Base-by-base conservation (phyloP, 2,888 invertebrate species). In the Chrysolina haemoptera region DNA sequence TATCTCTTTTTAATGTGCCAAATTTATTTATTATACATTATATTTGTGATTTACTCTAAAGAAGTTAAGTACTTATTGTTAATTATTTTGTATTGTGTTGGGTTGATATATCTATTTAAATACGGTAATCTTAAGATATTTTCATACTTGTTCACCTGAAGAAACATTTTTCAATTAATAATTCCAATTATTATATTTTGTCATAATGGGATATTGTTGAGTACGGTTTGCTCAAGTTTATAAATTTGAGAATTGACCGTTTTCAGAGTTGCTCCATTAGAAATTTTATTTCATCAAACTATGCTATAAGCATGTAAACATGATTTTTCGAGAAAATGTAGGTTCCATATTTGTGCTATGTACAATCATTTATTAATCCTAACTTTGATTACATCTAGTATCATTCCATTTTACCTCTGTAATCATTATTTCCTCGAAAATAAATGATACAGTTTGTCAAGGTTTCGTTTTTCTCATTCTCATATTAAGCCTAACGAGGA, bases 401-500 rank as follows among this genome's bases (percentile, higher is more conserved):
- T 74, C 78, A 79, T 79, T 78, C 76, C 76, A 72, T 70, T 53
- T 77, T 77, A 79, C 64, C 71, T 72, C 64, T 78, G 78, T 76
- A 74, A 75, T 69, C 70, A 76, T 77, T 77, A 84, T 83, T 85
- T 84, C 82, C 83, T 84, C 84, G 82, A 81, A 80, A 86, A 85
- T 85, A 84, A 85, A 86, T 81, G 76, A 80, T 85, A 84, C 82
- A 83, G 84, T 85, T 86, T 85, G 84, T 84, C 84, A 83, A 79
- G 65, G 35, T 64, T 43, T 40, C 18, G 18, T 65, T 65, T 64
- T 64, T 20, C 43, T 62, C 62, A 55, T 22, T 40, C 50, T 65
- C n/a, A 50, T 59, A 20, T 20, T 68, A 50, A 22, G 72, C 72
- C 62, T 72, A 35, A 27, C 62, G 14, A 64, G 72, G 72, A 72